phyloP scores from a whole-genome alignment of 2,888 invertebrate species.

The Caenorhabditis virilis region DNA sequence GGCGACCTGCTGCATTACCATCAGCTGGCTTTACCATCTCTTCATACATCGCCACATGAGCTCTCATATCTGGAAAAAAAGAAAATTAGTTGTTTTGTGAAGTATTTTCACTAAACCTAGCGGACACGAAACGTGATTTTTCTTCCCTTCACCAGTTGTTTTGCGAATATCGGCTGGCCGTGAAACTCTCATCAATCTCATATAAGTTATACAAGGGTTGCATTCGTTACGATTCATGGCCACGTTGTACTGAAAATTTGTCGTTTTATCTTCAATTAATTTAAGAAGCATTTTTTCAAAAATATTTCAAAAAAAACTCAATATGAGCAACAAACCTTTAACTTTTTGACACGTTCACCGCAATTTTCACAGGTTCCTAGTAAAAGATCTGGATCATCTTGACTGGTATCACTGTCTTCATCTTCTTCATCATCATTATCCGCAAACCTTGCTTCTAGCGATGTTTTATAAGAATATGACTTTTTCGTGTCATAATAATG shows the following conservation, averaged over 20 bases:
- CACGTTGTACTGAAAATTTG: constrained; percentile 1
- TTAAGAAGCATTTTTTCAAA: too few relatives aligned
- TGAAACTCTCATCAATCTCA: constrained; percentile 16
- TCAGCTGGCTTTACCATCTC: constrained; percentile 3
- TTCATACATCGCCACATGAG: constrained; percentile 3
- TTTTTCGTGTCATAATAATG: constrained; percentile 50
- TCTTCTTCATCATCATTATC: background rate
- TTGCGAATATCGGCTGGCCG: constrained; percentile 3
- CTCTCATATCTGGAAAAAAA: constrained; percentile 14
- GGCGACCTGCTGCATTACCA: constrained; percentile 8
- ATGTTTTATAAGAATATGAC: constrained; percentile 21
- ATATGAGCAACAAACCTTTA: too few relatives aligned
- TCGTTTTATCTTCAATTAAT: too few relatives aligned
- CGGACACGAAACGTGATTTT: constrained; percentile 4
- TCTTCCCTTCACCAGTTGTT: background rate
- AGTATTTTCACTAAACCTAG: constrained; percentile 2
- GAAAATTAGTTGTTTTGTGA: background rate
- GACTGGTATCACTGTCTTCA: background rate
- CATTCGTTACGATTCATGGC: constrained; percentile 20
- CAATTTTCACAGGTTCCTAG: constrained; percentile 32
- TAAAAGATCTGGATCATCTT: background rate
- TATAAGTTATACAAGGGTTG: constrained; percentile 17
- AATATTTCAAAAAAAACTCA: too few relatives aligned
- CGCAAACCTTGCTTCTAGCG: constrained; percentile 1
- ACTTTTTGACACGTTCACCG: constrained; percentile 2